These are phyloP conservation scores for Aspidoscelis tigris DNA, from an alignment of 2,113 vertebrate genomes.

Conservation along the genomic window DNA sequence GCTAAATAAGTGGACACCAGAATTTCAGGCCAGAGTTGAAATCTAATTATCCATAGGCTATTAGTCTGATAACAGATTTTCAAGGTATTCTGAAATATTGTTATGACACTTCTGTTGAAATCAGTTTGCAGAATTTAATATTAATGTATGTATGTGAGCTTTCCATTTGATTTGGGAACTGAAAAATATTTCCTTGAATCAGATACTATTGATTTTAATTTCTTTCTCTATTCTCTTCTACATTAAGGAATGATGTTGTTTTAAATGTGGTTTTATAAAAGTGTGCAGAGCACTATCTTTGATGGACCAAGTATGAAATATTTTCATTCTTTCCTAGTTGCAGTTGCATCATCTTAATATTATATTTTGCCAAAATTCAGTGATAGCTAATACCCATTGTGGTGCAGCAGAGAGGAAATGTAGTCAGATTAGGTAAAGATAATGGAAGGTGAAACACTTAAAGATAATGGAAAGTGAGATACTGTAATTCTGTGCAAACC, in stretches of 20 bases:
- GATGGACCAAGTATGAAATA: background rate
- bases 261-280: background rate
- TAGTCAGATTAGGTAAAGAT: no score
- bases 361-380: background rate
- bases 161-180: constrained; percentile 20
- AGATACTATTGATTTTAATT: constrained; percentile 12
- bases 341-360: background rate
- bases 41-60: background rate
- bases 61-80: background rate
- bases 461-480: no score
- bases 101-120: background rate
- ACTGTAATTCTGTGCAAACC: no score
- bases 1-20: no score
- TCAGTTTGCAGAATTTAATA: background rate
- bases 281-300: background rate
- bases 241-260: background rate
- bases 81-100: background rate
- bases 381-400: no score
- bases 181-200: background rate
- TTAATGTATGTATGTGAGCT: background rate
- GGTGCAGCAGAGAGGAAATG: no score
- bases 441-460: no score
- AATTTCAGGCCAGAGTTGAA: background rate
- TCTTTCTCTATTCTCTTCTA: background rate
- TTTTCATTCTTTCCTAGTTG: background rate